These are phyloP conservation scores for Syngnathus floridae DNA, from an alignment of 2,113 vertebrate species.

Conservation along the genomic window DNA sequence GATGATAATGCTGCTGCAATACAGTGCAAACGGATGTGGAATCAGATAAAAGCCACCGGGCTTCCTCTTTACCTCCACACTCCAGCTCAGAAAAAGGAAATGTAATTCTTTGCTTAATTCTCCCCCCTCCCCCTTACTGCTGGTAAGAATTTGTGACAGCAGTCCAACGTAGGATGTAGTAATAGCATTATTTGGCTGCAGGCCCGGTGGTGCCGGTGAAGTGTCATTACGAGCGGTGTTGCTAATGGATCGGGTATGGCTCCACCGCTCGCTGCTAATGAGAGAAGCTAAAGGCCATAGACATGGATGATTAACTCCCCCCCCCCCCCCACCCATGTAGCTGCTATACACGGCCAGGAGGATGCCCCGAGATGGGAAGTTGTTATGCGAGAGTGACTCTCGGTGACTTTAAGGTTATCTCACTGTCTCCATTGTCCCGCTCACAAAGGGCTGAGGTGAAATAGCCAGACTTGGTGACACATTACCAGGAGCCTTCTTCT, in stretches of 20 bases:
- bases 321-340: conserved; percentile 3
- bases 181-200: conserved; percentile 61
- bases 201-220: conserved; percentile 66
- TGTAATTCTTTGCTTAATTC: conserved; percentile 26
- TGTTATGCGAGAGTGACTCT: conserved; percentile 23
- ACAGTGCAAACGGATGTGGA: conserved; percentile 49
- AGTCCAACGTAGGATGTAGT: conserved; percentile 44
- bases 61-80: conserved; percentile 13
- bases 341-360: conserved; percentile 42
- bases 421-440: conserved; percentile 52
- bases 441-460: conserved; percentile 43
- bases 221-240: conserved; percentile 71
- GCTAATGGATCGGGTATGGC: conserved; percentile 78
- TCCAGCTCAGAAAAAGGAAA: conserved; percentile 22
- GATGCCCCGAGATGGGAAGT: conserved; percentile 51
- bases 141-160: conserved; percentile 40
- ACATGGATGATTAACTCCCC: conserved; percentile 77
- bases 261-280: conserved; percentile 78
- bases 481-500: conserved; percentile 42
- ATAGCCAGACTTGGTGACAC: conserved; percentile 58
- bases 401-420: conserved; percentile 55
- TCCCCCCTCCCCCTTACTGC: conserved; percentile 16
- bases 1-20: conserved; percentile 38
- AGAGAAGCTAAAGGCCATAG: conserved; percentile 80
- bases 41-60: conserved; percentile 53